Base-by-base conservation (phyloP, 2,888 invertebrate species). In the Hirtodrosophila cameraria region DNA sequence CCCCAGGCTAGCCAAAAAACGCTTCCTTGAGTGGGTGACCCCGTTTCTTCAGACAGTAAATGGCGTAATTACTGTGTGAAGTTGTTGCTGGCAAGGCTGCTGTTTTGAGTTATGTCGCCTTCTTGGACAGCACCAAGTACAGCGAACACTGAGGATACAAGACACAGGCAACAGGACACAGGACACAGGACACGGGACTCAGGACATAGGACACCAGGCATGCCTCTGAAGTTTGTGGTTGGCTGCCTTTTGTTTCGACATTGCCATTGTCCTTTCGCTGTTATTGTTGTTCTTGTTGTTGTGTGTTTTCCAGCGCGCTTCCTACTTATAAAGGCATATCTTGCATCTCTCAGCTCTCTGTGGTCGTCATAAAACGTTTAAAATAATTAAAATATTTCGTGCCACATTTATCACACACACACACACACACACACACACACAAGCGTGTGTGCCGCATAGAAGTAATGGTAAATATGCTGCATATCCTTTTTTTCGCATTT, bases 301-400 rank as follows among this genome's bases (percentile, higher is more conserved):
- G 46, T 60, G 23, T 63, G 8, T 48, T 20, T 49, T 33, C 58
- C 48, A 58, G 38, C 33, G 31, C 43, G 18, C 42, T 52, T 59
- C 43, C 52, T 49, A 64, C 61, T 60, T 75, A 64, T 59, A 57
- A 73, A 46, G 61, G 80, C 66, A 66, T 84, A 81, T 81, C 85
- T 74, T 57, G 75, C 63, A 79, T 86, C 69, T 69, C 62, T 66
- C 53, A 15, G 25, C 35, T 50, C 67, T 58, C 58, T 66, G 68
- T 58, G 73, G 83, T 70, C 68, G 83, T 74, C 79, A 88, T 88
- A 86, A 87, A 88, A 81, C 87, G 87, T 88, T 87, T 88, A 88
- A 88, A 87, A 88, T 88, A 88, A 88, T 87, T 88, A 88, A 87
- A 87, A 88, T 88, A 86, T 87, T 87, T 88, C 83, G 83, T 83